These are phyloP conservation scores for Scolanthus callimorphus DNA, from an alignment of 92 coral and sea anemone genomes.

Conservation along the genomic window DNA sequence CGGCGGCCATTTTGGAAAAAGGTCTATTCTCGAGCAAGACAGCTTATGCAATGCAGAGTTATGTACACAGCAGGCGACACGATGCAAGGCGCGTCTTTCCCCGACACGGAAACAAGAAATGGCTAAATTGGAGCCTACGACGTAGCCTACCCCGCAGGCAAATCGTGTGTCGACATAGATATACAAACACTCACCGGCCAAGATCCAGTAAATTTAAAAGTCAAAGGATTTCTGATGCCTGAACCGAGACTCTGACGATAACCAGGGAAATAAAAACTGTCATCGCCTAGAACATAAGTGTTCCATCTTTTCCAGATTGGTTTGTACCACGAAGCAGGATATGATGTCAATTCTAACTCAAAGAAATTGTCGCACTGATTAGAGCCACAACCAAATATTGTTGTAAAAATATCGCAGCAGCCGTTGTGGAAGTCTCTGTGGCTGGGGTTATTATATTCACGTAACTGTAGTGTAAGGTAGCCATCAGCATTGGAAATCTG, in stretches of 20 bases:
- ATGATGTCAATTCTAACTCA: slow-evolving; percentile 37
- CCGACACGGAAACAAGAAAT: too few relatives aligned
- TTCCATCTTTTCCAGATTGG: slow-evolving; percentile 38
- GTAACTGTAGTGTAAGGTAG: slow-evolving; percentile 64
- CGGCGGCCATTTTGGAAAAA: too few relatives aligned
- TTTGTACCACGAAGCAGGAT: slow-evolving; percentile 46
- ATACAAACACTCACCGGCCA: slow-evolving; percentile 71
- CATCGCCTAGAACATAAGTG: slow-evolving; percentile 65
- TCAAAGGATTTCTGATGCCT: slow-evolving; percentile 65
- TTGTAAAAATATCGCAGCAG: slow-evolving; percentile 67
- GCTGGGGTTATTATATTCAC: slow-evolving; percentile 67
- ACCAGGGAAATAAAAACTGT: slow-evolving; percentile 63
- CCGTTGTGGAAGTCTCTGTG: slow-evolving; percentile 54
- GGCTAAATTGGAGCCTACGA: too few relatives aligned
- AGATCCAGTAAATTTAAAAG: slow-evolving; percentile 52
- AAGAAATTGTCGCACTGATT: slow-evolving; percentile 81
- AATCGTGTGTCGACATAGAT: too few relatives aligned
- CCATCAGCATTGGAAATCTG: too few relatives aligned
- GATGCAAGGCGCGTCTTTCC: too few relatives aligned
- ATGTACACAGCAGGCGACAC: too few relatives aligned
- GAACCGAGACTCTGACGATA: slow-evolving; percentile 57
- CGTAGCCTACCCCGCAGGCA: too few relatives aligned
- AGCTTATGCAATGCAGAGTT: too few relatives aligned
- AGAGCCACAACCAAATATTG: slow-evolving; percentile 49
- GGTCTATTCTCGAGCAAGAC: too few relatives aligned